Evolutionary conservation across 2,113 vertebrate genomes (phyloP).

Genomic region (Lophius piscatorius): DNA sequence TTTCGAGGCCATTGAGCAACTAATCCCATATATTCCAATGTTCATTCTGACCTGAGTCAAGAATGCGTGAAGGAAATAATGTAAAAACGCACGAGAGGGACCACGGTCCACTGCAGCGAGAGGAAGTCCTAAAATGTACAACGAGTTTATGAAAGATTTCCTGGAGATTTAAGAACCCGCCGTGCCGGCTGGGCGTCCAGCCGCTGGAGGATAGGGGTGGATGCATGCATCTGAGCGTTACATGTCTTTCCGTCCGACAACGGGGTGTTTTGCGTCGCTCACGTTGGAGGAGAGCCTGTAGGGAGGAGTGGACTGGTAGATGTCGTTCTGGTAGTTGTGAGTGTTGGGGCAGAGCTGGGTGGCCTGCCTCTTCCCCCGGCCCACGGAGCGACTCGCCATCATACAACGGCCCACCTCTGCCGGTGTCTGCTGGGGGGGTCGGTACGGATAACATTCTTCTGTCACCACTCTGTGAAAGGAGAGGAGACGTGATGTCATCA

Average conservation of each 20-base stretch:
- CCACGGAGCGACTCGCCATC: slow-evolving; percentile 93
- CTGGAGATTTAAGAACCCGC: slow-evolving; percentile 7
- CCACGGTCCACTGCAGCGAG: slow-evolving; percentile 24
- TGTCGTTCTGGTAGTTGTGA: slow-evolving; percentile 86
- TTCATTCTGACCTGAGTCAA: slow-evolving; percentile 10
- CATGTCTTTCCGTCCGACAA: background rate
- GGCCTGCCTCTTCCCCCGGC: slow-evolving; percentile 94
- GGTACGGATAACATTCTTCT: slow-evolving; percentile 92
- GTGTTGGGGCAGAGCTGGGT: slow-evolving; percentile 89
- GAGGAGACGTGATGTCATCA: background rate
- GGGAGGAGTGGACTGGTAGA: slow-evolving; percentile 96
- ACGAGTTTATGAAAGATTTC: background rate
- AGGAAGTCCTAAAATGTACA: slow-evolving; percentile 6
- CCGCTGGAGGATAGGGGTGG: too few species aligned
- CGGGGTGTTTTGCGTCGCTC: slow-evolving; percentile 52
- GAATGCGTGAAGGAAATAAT: slow-evolving; percentile 23
- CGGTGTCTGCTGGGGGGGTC: slow-evolving; percentile 69
- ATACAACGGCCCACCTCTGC: slow-evolving; percentile 81
- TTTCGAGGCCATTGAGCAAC: background rate
- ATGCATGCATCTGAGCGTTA: background rate
- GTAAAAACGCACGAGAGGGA: slow-evolving; percentile 34
- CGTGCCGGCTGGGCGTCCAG: too few species aligned
- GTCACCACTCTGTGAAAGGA: slow-evolving; percentile 87
- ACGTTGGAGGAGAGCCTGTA: slow-evolving; percentile 93
- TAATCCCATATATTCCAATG: slow-evolving; percentile 29